Evolutionary conservation across 2,888 invertebrate genomes (phyloP), one percentile per base, ranked within the genome.

Genomic region (Philopedon plagiatum): DNA sequence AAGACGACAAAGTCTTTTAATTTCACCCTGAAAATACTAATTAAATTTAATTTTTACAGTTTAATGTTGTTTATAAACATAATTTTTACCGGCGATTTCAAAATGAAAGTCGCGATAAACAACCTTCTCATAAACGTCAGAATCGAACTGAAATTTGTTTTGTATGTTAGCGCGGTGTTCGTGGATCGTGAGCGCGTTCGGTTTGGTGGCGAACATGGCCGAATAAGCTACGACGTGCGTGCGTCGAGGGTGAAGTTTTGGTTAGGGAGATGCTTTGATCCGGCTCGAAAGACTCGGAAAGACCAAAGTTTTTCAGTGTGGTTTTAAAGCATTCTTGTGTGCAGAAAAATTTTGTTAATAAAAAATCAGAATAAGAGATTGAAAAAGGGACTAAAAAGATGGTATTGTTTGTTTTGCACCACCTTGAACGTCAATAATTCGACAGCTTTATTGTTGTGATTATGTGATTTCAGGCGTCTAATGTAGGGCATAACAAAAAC

Each of bases 121-220:
- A n/a, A 62, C 49, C 39, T 32, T 37, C 46, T 1, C 7, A 26
- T 34, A 15, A 49, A 13, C 62, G 62, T 32, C 44, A 49, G 29
- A 19, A 9, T 41, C 69, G 54, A 68, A 69, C 69, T 69, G 69
- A 61, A 49, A 18, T 39, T 62, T 51, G 62, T 69, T 62, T 69
- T 62, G 60, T 62, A 54, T 56, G 44, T 44, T 62, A 23, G 44
- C 18, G 26, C 46, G 58, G 23, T 21, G 58, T 60, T 37, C 63
- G 63, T 29, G 21, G 44, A n/a, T 56, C 51, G 39, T 54, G 61
- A 39, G 44, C 62, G 68, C 54, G 46, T 1, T 69, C 69, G 69
- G 41, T 2, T 57, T 11, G 21, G 37, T 13, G 13, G 37, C 69
- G 69, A 63, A 57, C 21, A 15, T 32, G 1, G 11, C 69, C 63